Conservation (phyloP, 2,797 vertebrate species). For the Merluccius polli region DNA sequence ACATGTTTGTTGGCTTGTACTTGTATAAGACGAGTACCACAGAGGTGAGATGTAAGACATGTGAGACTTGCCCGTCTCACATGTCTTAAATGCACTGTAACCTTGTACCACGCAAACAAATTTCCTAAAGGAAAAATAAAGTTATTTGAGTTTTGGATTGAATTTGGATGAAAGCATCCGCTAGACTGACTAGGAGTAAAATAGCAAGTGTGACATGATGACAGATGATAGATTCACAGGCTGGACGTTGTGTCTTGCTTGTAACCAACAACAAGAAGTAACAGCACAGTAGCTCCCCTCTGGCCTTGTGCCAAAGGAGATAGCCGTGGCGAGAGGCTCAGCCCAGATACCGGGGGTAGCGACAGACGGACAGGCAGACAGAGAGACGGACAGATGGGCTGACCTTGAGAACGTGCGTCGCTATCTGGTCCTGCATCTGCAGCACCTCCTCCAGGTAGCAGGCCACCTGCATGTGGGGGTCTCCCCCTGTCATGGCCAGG, state of each 20-base stretch:
- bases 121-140: no score
- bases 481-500: constrained; percentile 83
- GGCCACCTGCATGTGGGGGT: constrained; percentile 74
- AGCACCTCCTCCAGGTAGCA: constrained; percentile 79
- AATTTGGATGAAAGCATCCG: no score
- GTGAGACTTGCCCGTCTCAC: no score
- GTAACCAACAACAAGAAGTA: background rate
- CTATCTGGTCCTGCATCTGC: constrained; percentile 84
- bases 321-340: background rate
- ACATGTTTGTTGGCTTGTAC: no score
- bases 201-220: no score
- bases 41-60: no score
- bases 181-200: no score
- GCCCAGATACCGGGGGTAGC: background rate
- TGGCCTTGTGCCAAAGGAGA: background rate
- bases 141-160: no score
- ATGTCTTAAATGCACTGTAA: no score
- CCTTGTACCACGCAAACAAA: no score
- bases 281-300: background rate
- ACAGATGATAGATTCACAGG: no score
- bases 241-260: background rate
- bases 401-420: constrained; percentile 81
- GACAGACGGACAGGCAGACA: background rate
- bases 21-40: no score
- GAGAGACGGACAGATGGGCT: constrained; percentile 15